phyloP scores from a whole-genome alignment of 2,113 vertebrate genomes.

The Leptosomus discolor region DNA sequence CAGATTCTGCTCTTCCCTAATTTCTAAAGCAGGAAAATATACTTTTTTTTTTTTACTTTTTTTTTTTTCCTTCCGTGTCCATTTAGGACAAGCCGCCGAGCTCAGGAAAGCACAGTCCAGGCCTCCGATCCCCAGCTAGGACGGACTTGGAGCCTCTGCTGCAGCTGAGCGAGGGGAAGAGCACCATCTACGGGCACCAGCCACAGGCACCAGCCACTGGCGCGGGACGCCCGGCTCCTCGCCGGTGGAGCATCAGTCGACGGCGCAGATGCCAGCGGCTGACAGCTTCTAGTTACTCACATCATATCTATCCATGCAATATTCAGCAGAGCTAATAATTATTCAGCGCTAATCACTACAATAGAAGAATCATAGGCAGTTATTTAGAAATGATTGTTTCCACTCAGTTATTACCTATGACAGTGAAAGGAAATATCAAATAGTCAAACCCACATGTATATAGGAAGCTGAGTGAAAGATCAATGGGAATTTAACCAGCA shows the following conservation, averaged over 20 bases:
- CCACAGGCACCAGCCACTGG: background rate
- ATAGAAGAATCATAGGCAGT: constrained; percentile 58
- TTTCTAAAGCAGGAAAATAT: background rate
- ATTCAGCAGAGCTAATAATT: constrained; percentile 58
- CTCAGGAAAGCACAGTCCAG: background rate
- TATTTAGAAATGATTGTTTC: constrained; percentile 73
- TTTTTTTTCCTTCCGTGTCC: rapidly evolving
- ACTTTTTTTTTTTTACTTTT: background rate
- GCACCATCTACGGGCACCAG: constrained; percentile 36
- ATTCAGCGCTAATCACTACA: constrained; percentile 71
- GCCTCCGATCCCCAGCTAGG: background rate
- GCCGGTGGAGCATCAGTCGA: background rate
- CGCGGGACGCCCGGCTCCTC: background rate
- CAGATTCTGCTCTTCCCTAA: rapidly evolving
- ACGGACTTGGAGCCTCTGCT: background rate
- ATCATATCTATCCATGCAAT: background rate
- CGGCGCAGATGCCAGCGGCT: background rate
- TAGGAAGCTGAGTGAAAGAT: constrained; percentile 57
- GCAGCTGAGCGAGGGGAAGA: constrained; percentile 2
- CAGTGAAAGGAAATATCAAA: constrained; percentile 63
- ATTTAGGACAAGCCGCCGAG: background rate
- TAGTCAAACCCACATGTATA: constrained; percentile 29
- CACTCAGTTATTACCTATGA: constrained; percentile 64
- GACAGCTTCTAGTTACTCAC: background rate
- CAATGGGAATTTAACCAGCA: constrained; percentile 56